phyloP scores from a whole-genome alignment of 2,797 vertebrate species.

The Malacoraja senta region DNA sequence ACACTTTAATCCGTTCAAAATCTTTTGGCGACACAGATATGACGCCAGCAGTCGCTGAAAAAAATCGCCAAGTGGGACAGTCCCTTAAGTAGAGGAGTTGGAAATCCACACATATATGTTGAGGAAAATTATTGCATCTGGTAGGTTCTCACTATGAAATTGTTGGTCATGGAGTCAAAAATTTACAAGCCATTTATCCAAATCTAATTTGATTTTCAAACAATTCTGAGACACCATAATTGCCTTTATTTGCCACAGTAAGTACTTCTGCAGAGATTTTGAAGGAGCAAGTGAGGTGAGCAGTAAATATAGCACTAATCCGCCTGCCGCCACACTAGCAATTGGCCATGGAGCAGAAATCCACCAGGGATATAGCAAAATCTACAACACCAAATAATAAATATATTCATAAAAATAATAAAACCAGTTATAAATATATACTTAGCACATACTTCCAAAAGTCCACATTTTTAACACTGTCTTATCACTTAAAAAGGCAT shows the following conservation, averaged over 20 bases:
- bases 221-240: background rate
- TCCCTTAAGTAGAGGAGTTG: background rate
- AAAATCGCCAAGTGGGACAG: too few relatives aligned
- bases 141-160: background rate
- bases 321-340: background rate
- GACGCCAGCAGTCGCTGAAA: too few relatives aligned
- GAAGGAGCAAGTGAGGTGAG: background rate
- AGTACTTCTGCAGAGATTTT: background rate
- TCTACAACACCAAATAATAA: background rate
- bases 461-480: background rate
- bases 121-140: background rate
- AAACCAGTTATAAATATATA: background rate
- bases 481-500: too few relatives aligned
- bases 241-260: background rate
- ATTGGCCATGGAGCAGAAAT: background rate
- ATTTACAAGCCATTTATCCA: background rate
- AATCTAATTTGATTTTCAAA: background rate
- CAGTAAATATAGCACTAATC: background rate
- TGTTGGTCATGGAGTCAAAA: background rate
- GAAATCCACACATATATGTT: background rate
- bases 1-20: too few relatives aligned
- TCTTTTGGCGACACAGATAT: too few relatives aligned
- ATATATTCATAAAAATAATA: background rate
- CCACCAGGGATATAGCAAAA: background rate
- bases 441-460: background rate